Base-by-base conservation (phyloP, 2,888 invertebrate genomes). In the Periphyllus acericola region DNA sequence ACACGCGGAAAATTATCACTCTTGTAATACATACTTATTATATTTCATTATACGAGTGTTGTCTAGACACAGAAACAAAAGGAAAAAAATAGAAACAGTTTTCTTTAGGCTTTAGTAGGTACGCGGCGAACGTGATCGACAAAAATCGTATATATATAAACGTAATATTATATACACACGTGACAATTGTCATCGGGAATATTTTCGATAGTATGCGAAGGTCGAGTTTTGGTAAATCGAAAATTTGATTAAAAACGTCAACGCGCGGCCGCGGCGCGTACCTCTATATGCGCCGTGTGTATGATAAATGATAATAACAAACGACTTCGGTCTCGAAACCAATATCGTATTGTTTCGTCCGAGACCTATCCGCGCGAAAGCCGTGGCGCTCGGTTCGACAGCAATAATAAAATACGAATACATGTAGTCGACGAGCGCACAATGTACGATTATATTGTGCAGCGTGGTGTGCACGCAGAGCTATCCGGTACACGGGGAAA, bases 231-330 rank as follows among this genome's bases (percentile, higher is more conserved):
- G 6, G 60, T 17, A 8, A 55, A 21, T 52, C 46, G 55, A 83
- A 25, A 72, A 83, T 83, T 52, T 36, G 72, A 74, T 83, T 74
- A 72, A 17, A 72, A 52, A 74, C n/a, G 55, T 34, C 52, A 36
- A 25, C 3, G 32, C 14, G 46, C 46, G 25, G 25, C 60, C 6
- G 17, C 71, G 68, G 14, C 17, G 32, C 32, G 71, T 32, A 8
- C n/a, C n/a, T n/a, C n/a, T n/a, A 46, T 14, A 46, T 46, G 2
- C 46, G 46, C 46, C 46, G 46, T 14, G 1, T 46, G n/a, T n/a
- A n/a, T n/a, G n/a, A n/a, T n/a, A n/a, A n/a, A 46, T 46, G 14
- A 46, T 46, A 4, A 71, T 32, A 71, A 71, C 14, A 29, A 71
- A 71, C 29, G 29, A 32, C 0, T 71, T 71, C 29, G 71, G 9